Percentiles rank a stretch among this genome's conserved stretches.
Conservation (phyloP, 2,888 invertebrate genomes). For the Hipparchia sbordonii region DNA sequence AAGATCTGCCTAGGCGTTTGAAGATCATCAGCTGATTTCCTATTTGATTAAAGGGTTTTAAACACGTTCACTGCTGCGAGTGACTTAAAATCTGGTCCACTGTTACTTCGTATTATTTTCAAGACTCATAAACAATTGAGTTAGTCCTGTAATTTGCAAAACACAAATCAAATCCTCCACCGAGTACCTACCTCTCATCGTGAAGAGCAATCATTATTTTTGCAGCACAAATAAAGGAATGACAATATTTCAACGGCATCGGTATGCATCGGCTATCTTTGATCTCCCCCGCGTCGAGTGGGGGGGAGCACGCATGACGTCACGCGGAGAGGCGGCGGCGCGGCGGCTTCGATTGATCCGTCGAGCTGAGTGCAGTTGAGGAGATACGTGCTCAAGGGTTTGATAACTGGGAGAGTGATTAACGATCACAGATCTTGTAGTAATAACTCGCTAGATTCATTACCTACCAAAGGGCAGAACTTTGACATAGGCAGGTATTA, state of each 20-base stretch:
- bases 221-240: slow-evolving; percentile 13
- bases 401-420: slow-evolving; percentile 5
- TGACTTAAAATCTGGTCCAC: no score
- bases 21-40: no score
- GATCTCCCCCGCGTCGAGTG: slow-evolving; percentile 22
- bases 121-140: background rate
- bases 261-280: slow-evolving; percentile 25
- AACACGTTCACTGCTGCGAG: no score
- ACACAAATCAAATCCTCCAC: background rate
- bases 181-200: background rate
- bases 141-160: background rate
- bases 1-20: no score
- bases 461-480: background rate
- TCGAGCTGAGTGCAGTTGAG: background rate
- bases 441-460: background rate
- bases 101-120: no score
- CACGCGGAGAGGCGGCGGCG: slow-evolving; percentile 1
- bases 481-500: background rate
- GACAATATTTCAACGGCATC: slow-evolving; percentile 23
- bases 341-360: background rate
- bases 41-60: no score
- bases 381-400: slow-evolving; percentile 14
- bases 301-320: slow-evolving; percentile 27
- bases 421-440: background rate
- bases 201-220: slow-evolving; percentile 14